These are phyloP conservation scores for Machimus rusticus DNA, from an alignment of 2,888 invertebrate species.

Conservation along the genomic window DNA sequence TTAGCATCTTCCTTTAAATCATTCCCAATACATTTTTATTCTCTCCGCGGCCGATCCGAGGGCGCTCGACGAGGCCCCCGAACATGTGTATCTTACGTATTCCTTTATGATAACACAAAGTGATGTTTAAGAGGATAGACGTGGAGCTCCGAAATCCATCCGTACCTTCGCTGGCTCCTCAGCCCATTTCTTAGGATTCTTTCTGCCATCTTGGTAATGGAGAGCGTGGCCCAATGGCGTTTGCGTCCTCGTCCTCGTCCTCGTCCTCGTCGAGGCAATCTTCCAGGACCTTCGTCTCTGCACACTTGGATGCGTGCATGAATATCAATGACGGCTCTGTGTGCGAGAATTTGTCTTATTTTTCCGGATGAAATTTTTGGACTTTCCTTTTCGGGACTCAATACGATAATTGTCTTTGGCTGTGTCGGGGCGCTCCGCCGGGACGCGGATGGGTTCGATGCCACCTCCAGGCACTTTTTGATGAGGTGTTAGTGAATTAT, in stretches of 20 bases:
- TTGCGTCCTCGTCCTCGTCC: constrained; percentile 30
- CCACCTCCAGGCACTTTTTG: constrained; percentile 38
- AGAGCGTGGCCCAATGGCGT: constrained; percentile 20
- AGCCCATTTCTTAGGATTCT: constrained; percentile 11
- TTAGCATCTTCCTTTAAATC: constrained; percentile 46
- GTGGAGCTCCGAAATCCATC: constrained; percentile 38
- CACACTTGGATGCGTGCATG: constrained; percentile 36
- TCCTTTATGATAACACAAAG: constrained; percentile 40
- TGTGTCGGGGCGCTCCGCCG: neutral
- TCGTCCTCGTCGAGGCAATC: constrained; percentile 35
- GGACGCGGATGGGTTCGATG: constrained; percentile 19
- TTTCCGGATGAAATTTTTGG: constrained; percentile 41
- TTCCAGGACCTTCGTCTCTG: constrained; percentile 33
- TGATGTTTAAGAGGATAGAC: constrained; percentile 34
- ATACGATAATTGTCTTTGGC: constrained; percentile 41
- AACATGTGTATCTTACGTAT: constrained; percentile 37
- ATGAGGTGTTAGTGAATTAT: constrained; percentile 43
- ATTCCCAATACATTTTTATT: constrained; percentile 47
- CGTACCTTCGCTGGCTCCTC: constrained; percentile 1
- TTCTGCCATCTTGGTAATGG: constrained; percentile 27
- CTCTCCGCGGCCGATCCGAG: constrained; percentile 15
- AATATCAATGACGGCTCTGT: constrained; percentile 37
- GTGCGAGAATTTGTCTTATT: constrained; percentile 41
- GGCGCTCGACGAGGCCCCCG: constrained; percentile 23
- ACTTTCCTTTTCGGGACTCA: constrained; percentile 37